Conservation (phyloP, 2,888 invertebrate genomes). For the Hesperia comma region DNA sequence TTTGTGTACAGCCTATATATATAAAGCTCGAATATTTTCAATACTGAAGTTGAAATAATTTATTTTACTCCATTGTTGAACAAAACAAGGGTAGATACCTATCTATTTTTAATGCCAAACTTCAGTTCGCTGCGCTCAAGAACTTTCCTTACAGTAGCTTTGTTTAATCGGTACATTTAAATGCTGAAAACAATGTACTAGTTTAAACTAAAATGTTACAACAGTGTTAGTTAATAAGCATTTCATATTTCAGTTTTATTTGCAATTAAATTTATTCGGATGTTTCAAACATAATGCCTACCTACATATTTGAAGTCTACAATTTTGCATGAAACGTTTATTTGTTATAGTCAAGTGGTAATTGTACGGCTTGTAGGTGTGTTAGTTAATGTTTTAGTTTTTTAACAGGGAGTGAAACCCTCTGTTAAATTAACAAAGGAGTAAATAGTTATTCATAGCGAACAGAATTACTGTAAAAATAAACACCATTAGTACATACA, state of each 20-base stretch:
- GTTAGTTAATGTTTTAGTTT: too few species aligned
- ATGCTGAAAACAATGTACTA: constrained; percentile 14
- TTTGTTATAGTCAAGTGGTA: too few species aligned
- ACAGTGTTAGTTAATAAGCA: not conserved
- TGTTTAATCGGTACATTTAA: constrained; percentile 27
- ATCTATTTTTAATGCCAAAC: constrained; percentile 30
- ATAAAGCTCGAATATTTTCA: constrained; percentile 30
- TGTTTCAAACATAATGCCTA: not conserved
- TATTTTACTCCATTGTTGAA: constrained; percentile 25
- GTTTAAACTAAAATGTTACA: constrained; percentile 1
- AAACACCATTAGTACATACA: too few species aligned
- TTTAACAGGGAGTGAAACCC: too few species aligned
- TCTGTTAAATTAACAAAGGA: too few species aligned
- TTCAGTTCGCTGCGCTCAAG: constrained; percentile 8
- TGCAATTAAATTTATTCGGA: not conserved
- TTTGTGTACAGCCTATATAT: constrained; percentile 23
- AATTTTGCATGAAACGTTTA: too few species aligned
- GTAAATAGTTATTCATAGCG: too few species aligned
- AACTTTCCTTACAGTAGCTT: constrained; percentile 25
- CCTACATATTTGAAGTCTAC: not conserved
- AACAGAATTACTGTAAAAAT: too few species aligned
- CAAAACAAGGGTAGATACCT: not conserved
- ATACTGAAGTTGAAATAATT: constrained; percentile 27
- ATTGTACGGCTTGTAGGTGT: too few species aligned
- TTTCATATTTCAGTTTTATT: constrained; percentile 4